Evolutionary conservation across 2,797 vertebrate species (phyloP), one percentile per base, ranked within the genome.

Genomic region (Hydrocynus forskahlii): DNA sequence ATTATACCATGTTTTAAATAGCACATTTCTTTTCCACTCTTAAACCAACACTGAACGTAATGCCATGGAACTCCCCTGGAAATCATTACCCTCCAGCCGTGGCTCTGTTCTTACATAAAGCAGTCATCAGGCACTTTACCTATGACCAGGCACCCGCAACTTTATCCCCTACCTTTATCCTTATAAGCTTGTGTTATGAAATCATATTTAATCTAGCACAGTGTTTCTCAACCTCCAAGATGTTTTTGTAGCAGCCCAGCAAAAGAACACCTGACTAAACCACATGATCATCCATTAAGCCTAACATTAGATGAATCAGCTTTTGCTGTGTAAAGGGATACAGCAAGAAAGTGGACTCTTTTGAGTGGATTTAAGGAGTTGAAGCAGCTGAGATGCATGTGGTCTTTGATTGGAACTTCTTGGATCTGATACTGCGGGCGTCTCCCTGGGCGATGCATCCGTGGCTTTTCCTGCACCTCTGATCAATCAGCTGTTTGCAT

Each of bases 1-100:
- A 54, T 78, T 16, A 78, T 71, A 74, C 70, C 63, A 60, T 68
- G 71, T 76, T 69, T 62, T 78, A 78, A 67, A 80, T 78, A 84
- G 72, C 35, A 72, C 55, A 52, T 55, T 5, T 38, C 55, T 80
- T 72, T 81, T 84, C 71, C 70, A 78, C 68, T 75, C 57, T 17
- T 60, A 71, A 59, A 74, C 68, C 66, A 78, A 77, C 54, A 74
- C 12, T 12, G 43, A 60, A 62, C 63, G 50, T 69, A 80, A 64
- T 66, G 74, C 29, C 9, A 29, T 57, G 63, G 76, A 83, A 70
- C 64, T 75, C 57, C 38, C 75, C 64, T 68, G 52, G 38, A 81
- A 71, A 84, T 75, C 71, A 81, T 81, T 75, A 81, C 71, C 45
- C 69, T 62, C 13, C 57, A 23, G 23, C n/a, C 16, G 70, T 35